A percentile compares a stretch with the other conserved stretches of the same genome.
Conservation (phyloP, 1,140 invertebrate genomes). For the Drosophila auraria region DNA sequence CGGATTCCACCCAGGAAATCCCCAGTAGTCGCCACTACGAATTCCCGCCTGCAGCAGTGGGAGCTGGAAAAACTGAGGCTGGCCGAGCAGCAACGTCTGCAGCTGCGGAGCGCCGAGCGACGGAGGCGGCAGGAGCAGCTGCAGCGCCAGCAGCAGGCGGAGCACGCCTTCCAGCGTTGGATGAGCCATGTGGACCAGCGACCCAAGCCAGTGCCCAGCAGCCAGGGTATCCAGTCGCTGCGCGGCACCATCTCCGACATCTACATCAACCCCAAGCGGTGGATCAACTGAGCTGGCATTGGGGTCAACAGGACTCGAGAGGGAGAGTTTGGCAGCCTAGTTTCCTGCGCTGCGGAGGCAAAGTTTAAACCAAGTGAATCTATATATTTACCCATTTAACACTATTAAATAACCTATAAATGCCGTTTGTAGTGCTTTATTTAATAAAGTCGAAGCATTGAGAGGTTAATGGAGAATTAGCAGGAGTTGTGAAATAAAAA, state of each 20-base stretch:
- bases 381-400: conserved; percentile 21
- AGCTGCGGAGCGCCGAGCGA: conserved; percentile 2
- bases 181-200: conserved; percentile 48
- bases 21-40: not conserved
- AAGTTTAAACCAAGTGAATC: conserved; percentile 14
- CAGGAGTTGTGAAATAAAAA: not conserved
- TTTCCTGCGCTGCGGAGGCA: conserved; percentile 6
- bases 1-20: not conserved
- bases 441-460: too few species aligned
- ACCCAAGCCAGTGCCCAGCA: conserved; percentile 70
- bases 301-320: conserved; percentile 6
- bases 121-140: conserved; percentile 11
- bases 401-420: conserved; percentile 25
- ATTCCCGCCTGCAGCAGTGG: conserved; percentile 39
- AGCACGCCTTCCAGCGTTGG: conserved; percentile 56
- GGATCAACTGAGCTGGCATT: conserved; percentile 34
- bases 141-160: conserved; percentile 42
- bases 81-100: conserved; percentile 31
- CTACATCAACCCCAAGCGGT: conserved; percentile 66
- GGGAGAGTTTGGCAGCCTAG: conserved; percentile 8
- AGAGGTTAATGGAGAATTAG: not conserved
- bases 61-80: conserved; percentile 48
- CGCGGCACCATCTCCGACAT: conserved; percentile 67
- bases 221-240: conserved; percentile 59
- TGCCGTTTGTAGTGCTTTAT: not conserved